These are phyloP conservation scores for Bombyx mori DNA, from an alignment of 1,140 invertebrate genomes.

Conservation along the genomic window ASM3026992v2 NC_085110.1:14369501-14370000, in stretches of 20 bases:
- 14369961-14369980: neutral
- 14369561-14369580: slow-evolving; percentile 42
- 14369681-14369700: slow-evolving; percentile 40
- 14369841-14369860: slow-evolving; percentile 53
- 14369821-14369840: slow-evolving; percentile 34
- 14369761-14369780: slow-evolving; percentile 31
- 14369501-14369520: too few species aligned
- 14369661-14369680: neutral
- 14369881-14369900: slow-evolving; percentile 30
- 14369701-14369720: slow-evolving; percentile 61
- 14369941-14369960: neutral
- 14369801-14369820: slow-evolving; percentile 5
- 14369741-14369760: slow-evolving; percentile 33
- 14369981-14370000: neutral
- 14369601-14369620: slow-evolving; percentile 14
- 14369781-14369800: slow-evolving; percentile 25
- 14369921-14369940: slow-evolving; percentile 2
- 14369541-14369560: too few species aligned
- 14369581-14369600: slow-evolving; percentile 43
- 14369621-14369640: slow-evolving; percentile 13
- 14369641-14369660: slow-evolving; percentile 12
- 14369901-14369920: slow-evolving; percentile 30
- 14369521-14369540: too few species aligned
- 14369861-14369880: slow-evolving; percentile 54
- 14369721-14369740: slow-evolving; percentile 49